These are phyloP conservation scores for Charaxes varanes DNA, from an alignment of 1,140 invertebrate genomes.

Conservation along the genomic window DNA sequence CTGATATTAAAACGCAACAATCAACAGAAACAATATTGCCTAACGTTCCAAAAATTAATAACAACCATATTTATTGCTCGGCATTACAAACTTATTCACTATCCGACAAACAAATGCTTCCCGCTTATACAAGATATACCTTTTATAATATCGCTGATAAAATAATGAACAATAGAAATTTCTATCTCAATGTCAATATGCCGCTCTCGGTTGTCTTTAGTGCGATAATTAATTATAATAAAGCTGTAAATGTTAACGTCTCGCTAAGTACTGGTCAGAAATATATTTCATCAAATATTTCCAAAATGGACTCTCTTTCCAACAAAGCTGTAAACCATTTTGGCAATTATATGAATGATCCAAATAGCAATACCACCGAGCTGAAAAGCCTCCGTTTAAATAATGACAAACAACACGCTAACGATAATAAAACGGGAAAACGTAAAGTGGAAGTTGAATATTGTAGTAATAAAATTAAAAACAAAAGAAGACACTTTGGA, in stretches of 20 bases:
- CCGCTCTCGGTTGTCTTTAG: too few species aligned
- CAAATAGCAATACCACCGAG: too few species aligned
- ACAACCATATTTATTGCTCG: slow-evolving; percentile 3
- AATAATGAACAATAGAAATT: background rate
- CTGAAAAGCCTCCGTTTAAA: background rate
- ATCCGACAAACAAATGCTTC: background rate
- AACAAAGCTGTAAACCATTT: too few species aligned
- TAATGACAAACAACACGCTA: too few species aligned
- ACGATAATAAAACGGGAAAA: slow-evolving; percentile 4
- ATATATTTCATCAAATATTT: too few species aligned
- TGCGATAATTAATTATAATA: too few species aligned
- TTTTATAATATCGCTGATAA: background rate
- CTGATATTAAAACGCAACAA: background rate
- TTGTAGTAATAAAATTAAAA: slow-evolving; percentile 6
- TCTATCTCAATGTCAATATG: background rate
- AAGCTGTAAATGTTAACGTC: too few species aligned
- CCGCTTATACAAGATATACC: background rate
- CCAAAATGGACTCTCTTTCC: too few species aligned
- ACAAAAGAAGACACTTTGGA: slow-evolving; percentile 34
- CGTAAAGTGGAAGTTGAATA: slow-evolving; percentile 4
- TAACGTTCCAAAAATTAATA: background rate
- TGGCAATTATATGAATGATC: too few species aligned
- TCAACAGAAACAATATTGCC: background rate
- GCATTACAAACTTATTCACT: slow-evolving; percentile 12
- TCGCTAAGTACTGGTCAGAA: too few species aligned